Percentiles rank a stretch among this genome's conserved stretches.
Evolutionary conservation across 2,888 invertebrate genomes (phyloP).

Genomic region (Rhyacophila evoluta): DNA sequence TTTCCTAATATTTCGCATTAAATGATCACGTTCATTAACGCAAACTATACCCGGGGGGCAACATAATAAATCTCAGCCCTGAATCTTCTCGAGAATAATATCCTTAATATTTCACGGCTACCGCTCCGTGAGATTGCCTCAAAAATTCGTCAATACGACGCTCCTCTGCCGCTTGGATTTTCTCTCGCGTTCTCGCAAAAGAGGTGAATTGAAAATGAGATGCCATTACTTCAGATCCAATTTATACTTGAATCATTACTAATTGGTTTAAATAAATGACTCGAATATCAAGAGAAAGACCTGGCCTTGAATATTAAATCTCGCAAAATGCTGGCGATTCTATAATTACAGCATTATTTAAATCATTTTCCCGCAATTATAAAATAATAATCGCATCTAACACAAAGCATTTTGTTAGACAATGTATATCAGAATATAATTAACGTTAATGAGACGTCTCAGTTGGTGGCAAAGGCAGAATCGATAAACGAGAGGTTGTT

Average conservation of each 20-base stretch:
- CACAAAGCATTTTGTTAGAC: too few species aligned
- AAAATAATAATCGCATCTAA: too few species aligned
- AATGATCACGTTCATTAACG: slow-evolving; percentile 24
- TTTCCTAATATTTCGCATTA: slow-evolving; percentile 22
- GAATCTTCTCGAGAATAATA: slow-evolving; percentile 13
- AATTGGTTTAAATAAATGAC: slow-evolving; percentile 10
- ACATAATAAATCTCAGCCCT: background rate
- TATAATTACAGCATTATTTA: background rate
- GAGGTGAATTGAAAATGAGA: slow-evolving; percentile 7
- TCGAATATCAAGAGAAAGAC: background rate
- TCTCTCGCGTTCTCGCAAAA: background rate
- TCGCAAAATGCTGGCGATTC: background rate
- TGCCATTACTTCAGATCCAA: background rate
- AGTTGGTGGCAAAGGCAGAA: too few species aligned
- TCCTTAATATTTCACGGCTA: slow-evolving; percentile 14
- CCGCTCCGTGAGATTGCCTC: slow-evolving; percentile 14
- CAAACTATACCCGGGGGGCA: slow-evolving; percentile 13
- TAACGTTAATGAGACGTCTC: too few species aligned
- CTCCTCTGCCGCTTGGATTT: background rate
- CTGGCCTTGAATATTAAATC: background rate
- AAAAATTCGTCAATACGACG: slow-evolving; percentile 20
- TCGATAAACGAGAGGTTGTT: too few species aligned
- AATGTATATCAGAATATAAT: too few species aligned
- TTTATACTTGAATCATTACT: background rate
- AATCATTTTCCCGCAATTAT: too few species aligned